phyloP scores from a whole-genome alignment of 2,113 vertebrate genomes.

The Gopherus evgoodei region DNA sequence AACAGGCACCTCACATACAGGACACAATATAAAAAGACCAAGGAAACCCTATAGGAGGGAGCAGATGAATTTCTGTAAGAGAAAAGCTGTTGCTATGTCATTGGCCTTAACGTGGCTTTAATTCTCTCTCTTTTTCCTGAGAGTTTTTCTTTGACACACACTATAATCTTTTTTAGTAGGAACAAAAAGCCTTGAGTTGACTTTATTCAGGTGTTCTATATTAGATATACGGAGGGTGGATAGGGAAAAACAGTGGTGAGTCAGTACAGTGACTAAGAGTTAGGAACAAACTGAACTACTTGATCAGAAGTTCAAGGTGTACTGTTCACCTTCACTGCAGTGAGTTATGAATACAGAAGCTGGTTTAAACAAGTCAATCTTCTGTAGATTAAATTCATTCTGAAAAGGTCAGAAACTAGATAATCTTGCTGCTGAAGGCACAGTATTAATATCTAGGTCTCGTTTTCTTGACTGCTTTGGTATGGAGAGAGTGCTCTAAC shows the following conservation, averaged over 20 bases:
- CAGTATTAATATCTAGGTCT: conserved; percentile 8
- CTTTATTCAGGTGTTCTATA: background rate
- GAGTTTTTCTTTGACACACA: background rate
- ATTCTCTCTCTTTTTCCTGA: background rate
- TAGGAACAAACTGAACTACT: conserved; percentile 4
- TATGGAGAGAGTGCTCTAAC: background rate
- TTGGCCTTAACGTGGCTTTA: background rate
- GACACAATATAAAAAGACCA: background rate
- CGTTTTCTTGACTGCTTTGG: background rate
- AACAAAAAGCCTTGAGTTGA: background rate
- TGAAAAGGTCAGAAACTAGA: background rate
- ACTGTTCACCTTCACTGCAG: background rate
- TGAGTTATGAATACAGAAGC: background rate
- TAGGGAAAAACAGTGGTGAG: conserved; percentile 30
- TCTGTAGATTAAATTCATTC: background rate
- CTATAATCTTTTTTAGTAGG: background rate
- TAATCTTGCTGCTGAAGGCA: background rate
- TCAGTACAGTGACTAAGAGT: conserved; percentile 28
- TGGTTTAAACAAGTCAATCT: conserved; percentile 6
- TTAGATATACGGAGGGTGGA: background rate
- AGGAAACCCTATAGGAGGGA: background rate
- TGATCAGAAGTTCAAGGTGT: conserved; percentile 39
- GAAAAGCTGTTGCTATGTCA: background rate
- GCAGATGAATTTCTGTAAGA: background rate
- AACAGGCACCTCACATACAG: background rate